phyloP scores from a whole-genome alignment of 1,140 invertebrate genomes.

The Aphelinus atriplicis region DNA sequence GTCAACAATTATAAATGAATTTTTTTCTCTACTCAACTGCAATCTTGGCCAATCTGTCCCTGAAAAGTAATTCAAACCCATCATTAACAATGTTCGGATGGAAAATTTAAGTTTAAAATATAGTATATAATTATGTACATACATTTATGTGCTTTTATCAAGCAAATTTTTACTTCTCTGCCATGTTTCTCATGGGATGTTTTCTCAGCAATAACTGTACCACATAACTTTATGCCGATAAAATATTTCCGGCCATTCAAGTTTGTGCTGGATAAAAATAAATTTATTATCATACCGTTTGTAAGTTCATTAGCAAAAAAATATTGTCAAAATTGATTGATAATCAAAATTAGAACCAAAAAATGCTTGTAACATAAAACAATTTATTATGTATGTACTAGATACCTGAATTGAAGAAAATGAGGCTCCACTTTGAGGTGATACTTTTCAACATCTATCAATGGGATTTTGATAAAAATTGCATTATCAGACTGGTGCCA shows the following conservation, averaged over 20 bases:
- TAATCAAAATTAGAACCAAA: neutral
- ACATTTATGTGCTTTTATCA: conserved; percentile 59
- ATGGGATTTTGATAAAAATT: conserved; percentile 53
- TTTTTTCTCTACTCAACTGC: conserved; percentile 44
- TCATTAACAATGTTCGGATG: neutral
- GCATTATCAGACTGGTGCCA: conserved; percentile 59
- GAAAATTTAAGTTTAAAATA: neutral
- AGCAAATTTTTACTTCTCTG: conserved; percentile 57
- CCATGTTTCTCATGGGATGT: conserved; percentile 50
- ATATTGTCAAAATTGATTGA: neutral
- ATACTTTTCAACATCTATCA: conserved; percentile 55
- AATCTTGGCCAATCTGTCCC: conserved; percentile 57
- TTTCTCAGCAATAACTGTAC: conserved; percentile 54
- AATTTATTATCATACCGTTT: neutral
- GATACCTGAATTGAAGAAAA: conserved; percentile 57
- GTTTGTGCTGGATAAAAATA: conserved; percentile 50
- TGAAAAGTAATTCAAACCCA: conserved; percentile 38
- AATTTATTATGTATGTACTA: conserved; percentile 10
- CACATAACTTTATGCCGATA: conserved; percentile 55
- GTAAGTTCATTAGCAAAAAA: neutral
- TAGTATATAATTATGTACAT: conserved; percentile 21
- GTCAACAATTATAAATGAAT: conserved; percentile 48
- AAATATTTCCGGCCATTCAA: conserved; percentile 49
- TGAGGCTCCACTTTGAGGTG: conserved; percentile 49
- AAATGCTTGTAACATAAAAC: conserved; percentile 15